Evolutionary conservation across 2,888 invertebrate genomes (phyloP).

Genomic region (Mesorhabditis spiculigera): DNA sequence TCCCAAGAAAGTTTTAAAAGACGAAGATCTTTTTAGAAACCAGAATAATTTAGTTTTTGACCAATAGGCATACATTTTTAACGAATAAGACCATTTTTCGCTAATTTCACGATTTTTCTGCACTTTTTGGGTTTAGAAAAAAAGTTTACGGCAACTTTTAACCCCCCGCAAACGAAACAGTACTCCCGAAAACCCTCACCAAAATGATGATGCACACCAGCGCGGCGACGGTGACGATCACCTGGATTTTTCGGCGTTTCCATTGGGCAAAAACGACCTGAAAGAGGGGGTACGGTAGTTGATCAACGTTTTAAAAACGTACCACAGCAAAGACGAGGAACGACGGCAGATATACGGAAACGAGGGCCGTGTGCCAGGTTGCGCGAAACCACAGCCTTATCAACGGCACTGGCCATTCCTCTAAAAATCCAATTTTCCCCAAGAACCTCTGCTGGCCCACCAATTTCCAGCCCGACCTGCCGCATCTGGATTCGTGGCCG

Average conservation of each 20-base stretch:
- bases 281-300: background rate
- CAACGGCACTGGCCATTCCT: background rate
- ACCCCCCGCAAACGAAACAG: no score
- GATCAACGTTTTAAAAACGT: conserved; percentile 8
- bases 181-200: conserved; percentile 20
- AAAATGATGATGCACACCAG: conserved; percentile 44
- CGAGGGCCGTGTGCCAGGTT: conserved; percentile 41
- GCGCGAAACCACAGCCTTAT: background rate
- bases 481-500: background rate
- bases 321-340: conserved; percentile 46
- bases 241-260: conserved; percentile 52
- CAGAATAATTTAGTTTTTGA: no score
- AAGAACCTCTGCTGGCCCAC: background rate
- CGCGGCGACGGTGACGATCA: conserved; percentile 42
- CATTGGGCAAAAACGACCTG: conserved; percentile 45
- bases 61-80: no score
- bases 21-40: no score
- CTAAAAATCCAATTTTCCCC: background rate
- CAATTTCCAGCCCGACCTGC: background rate
- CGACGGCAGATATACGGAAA: conserved; percentile 46
- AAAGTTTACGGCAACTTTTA: no score
- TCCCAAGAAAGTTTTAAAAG: no score
- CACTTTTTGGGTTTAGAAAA: no score
- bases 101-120: no score
- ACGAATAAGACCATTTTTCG: no score